phyloP scores from a whole-genome alignment of 2,113 vertebrate species.

The Dicaeum eximium region DNA sequence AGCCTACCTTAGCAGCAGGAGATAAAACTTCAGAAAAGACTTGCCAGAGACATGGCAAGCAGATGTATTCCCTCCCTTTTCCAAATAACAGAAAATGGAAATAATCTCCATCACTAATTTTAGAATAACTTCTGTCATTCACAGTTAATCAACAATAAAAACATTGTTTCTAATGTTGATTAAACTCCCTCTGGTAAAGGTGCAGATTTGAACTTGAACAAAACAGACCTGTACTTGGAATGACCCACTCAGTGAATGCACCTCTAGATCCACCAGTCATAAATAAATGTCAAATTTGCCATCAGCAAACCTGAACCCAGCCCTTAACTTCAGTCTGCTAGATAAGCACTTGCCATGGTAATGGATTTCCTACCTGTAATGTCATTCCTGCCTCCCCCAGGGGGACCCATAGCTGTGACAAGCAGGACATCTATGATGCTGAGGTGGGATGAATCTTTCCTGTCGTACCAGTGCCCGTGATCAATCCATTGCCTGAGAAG shows the following conservation, averaged over 20 bases:
- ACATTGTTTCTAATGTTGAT: background rate
- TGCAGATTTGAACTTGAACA: background rate
- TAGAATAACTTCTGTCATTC: background rate
- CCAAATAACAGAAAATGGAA: background rate
- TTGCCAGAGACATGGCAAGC: background rate
- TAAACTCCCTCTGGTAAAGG: background rate
- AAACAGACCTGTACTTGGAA: background rate
- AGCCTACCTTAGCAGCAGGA: background rate
- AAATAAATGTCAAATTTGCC: background rate
- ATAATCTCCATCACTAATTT: background rate
- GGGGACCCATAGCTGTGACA: slow-evolving; percentile 90
- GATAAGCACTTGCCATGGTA: background rate
- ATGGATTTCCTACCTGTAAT: slow-evolving; percentile 80
- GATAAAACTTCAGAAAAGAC: background rate
- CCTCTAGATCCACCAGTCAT: background rate
- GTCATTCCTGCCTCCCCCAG: slow-evolving; percentile 89
- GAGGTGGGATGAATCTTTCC: slow-evolving; percentile 81
- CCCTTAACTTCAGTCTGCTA: background rate
- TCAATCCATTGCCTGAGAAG: slow-evolving; percentile 89
- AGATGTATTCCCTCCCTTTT: background rate
- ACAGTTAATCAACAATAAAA: background rate
- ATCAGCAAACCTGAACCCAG: background rate
- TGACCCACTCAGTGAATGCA: background rate
- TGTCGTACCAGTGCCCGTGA: slow-evolving; percentile 92
- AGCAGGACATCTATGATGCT: slow-evolving; percentile 81